phyloP scores from a whole-genome alignment of 2,797 vertebrate genomes.

The Falco rusticolus region DNA sequence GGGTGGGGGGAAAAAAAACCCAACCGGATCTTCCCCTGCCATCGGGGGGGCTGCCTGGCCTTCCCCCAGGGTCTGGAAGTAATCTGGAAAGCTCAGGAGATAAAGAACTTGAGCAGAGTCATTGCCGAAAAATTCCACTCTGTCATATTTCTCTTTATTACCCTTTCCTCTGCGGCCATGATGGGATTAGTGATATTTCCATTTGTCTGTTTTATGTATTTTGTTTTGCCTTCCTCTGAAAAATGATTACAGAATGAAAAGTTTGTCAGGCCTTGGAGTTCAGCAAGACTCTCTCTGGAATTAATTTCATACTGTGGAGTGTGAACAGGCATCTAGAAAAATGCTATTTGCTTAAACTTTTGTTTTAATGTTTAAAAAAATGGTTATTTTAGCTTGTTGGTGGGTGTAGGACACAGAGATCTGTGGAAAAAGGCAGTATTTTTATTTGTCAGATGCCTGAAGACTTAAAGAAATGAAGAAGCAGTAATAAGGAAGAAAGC shows the following conservation, averaged over 20 bases:
- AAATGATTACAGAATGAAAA: constrained; percentile 58
- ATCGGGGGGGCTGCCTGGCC: neutral
- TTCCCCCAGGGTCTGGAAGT: constrained; percentile 12
- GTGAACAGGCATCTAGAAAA: neutral
- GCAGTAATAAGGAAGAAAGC: neutral
- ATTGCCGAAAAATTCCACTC: neutral
- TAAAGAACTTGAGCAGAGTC: constrained; percentile 6
- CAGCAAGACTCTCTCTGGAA: constrained; percentile 35
- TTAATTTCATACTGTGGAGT: neutral
- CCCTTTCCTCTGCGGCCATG: constrained; percentile 30
- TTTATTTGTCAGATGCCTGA: constrained; percentile 8
- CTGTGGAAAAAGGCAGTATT: neutral
- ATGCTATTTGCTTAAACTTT: constrained; percentile 1
- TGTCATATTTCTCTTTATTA: constrained; percentile 50
- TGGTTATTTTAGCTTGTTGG: neutral
- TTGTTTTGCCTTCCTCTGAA: constrained; percentile 64
- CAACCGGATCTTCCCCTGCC: neutral
- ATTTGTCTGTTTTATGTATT: constrained; percentile 67
- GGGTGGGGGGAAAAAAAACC: too few relatives aligned
- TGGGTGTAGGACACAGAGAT: neutral
- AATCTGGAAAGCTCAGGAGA: neutral
- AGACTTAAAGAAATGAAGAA: neutral
- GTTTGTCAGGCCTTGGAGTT: constrained; percentile 59
- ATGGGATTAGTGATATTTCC: constrained; percentile 70
- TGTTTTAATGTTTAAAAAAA: constrained; percentile 17